Conservation (phyloP, 2,113 vertebrate genomes). For the Sorex araneus region DNA sequence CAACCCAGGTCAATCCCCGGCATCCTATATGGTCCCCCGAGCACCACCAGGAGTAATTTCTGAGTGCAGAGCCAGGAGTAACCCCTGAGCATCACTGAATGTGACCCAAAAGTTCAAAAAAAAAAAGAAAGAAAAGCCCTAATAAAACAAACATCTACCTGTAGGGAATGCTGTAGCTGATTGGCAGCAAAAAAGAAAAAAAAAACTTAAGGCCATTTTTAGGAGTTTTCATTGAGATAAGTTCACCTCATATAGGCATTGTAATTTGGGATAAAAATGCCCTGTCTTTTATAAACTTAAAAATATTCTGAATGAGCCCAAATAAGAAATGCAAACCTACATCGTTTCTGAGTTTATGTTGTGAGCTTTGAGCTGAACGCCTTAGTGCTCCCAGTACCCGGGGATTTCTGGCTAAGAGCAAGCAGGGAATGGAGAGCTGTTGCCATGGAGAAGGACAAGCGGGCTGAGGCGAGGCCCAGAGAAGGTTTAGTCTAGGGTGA, state of each 20-base stretch:
- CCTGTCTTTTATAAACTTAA: slow-evolving; percentile 19
- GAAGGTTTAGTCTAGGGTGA: not conserved
- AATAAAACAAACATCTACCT: not conserved
- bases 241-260: not conserved
- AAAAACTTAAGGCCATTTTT: not conserved
- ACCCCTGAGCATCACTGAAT: too few relatives aligned
- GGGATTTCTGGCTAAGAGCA: not conserved
- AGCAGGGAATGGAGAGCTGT: too few relatives aligned
- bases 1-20: too few relatives aligned
- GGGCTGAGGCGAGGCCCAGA: not conserved
- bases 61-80: too few relatives aligned
- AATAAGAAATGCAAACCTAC: not conserved
- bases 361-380: not conserved
- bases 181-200: not conserved
- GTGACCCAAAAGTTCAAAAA: too few relatives aligned
- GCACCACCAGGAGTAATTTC: too few relatives aligned
- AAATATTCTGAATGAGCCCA: slow-evolving; percentile 2
- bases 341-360: not conserved
- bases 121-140: too few relatives aligned
- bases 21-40: too few relatives aligned
- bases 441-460: not conserved
- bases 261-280: not conserved
- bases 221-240: slow-evolving; percentile 2
- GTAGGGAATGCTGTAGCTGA: not conserved
- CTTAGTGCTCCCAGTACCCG: not conserved